Percentiles rank a stretch among this genome's conserved stretches.
Evolutionary conservation across 2,113 vertebrate genomes (phyloP).

Genomic region (Sylvia atricapilla): DNA sequence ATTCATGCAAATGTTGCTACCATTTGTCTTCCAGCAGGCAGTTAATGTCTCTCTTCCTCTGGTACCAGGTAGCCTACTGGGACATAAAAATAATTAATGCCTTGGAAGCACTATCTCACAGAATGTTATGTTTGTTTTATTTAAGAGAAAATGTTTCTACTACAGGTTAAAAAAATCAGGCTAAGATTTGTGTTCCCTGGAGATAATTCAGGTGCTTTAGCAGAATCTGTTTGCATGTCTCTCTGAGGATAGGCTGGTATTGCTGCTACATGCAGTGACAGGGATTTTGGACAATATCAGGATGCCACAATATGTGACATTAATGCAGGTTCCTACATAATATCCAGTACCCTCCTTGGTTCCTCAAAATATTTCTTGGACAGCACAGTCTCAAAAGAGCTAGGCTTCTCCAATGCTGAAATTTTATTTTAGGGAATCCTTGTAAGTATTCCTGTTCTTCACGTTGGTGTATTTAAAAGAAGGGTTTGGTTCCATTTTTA

Average conservation of each 20-base stretch:
- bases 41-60: not conserved
- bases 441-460: not conserved
- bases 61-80: not conserved
- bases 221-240: not conserved
- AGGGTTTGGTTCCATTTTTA: not conserved
- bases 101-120: not conserved
- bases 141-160: not conserved
- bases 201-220: not conserved
- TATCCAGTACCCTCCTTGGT: not conserved
- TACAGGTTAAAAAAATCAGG: not conserved
- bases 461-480: not conserved
- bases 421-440: not conserved
- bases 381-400: not conserved
- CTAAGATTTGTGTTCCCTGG: not conserved
- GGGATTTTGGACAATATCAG: not conserved
- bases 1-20: not conserved
- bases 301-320: not conserved
- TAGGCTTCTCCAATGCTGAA: not conserved
- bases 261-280: rapidly evolving
- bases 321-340: not conserved
- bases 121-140: not conserved
- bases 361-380: not conserved
- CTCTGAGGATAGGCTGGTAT: not conserved
- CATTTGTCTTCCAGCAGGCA: constrained; percentile 1
- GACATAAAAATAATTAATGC: not conserved